Evolutionary conservation across 2,113 vertebrate species (phyloP), one percentile per base, ranked within the genome.

Genomic region (Siniperca chuatsi): DNA sequence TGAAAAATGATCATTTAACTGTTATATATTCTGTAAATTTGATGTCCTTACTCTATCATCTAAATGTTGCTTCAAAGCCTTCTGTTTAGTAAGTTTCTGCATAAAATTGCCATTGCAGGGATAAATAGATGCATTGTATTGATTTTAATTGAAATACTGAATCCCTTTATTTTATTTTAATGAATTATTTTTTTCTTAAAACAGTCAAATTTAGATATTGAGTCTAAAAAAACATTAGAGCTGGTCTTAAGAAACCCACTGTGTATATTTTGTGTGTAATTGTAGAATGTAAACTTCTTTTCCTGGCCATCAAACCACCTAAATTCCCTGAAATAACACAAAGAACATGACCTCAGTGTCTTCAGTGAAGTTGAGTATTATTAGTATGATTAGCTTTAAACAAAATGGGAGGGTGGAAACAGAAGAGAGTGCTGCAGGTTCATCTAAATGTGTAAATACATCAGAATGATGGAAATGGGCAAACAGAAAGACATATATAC

Each of bases 1-100:
- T n/a, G n/a, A n/a, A n/a, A n/a, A n/a, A n/a, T n/a, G n/a, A n/a
- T n/a, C 0, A 29, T 62, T 61, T 23, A 60, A 21, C 23, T 21
- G 23, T 57, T 42, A 11, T 25, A 57, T 29, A 33, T 50, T 57
- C 37, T 60, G 8, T 23, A 12, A 8, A 54, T 54, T 7, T 54
- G 50, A 54, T 20, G 50, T 50, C 48, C 48, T 16, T 50, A 18
- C 55, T 61, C 58, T 61, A 25, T 62, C 42, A 60, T 61, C 21
- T 61, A 60, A 37, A 79, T 48, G 37, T 74, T 55, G 12, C 69
- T 65, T 33, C 48, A 18, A 73, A 81, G 35, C 16, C 35, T 55
- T 15, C 13, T 60, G 4, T 68, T 1, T 4, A 29, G 8, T 5
- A 62, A 61, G 21, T 8, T 21, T 15, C 44, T 62, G 66, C 55